These are phyloP conservation scores for Spinus olivaceus DNA, from an alignment of 2,797 vertebrate genomes.

Conservation along the genomic window DNA sequence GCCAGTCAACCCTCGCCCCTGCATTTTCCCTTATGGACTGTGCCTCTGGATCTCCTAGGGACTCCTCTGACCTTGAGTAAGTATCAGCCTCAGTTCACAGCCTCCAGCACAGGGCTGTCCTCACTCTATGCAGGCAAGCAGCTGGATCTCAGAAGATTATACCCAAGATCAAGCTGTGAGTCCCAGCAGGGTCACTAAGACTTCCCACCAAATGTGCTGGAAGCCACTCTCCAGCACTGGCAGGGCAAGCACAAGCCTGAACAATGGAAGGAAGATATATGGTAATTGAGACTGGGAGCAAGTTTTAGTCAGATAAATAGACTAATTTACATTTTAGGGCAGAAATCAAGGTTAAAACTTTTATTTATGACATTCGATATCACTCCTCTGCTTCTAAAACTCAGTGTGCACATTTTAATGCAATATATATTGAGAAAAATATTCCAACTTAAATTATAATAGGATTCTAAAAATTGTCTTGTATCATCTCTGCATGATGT, in stretches of 20 bases:
- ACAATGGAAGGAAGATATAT: neutral
- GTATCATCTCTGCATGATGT: neutral
- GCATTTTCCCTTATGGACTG: neutral
- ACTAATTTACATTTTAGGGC: neutral
- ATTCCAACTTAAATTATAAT: neutral
- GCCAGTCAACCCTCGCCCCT: neutral
- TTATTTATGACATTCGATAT: neutral
- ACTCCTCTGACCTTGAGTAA: neutral
- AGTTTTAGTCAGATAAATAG: neutral
- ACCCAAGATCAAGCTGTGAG: neutral
- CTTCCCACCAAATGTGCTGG: neutral
- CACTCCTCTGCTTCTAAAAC: neutral
- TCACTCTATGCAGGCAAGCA: neutral
- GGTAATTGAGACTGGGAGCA: neutral
- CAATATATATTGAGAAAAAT: neutral
- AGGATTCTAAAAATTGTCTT: neutral
- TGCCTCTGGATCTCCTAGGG: neutral
- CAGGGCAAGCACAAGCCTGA: neutral
- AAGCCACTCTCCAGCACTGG: neutral
- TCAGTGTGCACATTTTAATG: neutral
- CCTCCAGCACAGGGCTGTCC: neutral
- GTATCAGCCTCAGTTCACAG: fast-evolving
- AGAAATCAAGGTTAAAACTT: neutral
- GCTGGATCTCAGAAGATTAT: neutral
- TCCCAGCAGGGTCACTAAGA: neutral